A percentile compares a stretch with the other conserved stretches of the same genome.
Evolutionary conservation across 2,888 invertebrate species (phyloP).

Genomic region (Nemotelus nigrinus): DNA sequence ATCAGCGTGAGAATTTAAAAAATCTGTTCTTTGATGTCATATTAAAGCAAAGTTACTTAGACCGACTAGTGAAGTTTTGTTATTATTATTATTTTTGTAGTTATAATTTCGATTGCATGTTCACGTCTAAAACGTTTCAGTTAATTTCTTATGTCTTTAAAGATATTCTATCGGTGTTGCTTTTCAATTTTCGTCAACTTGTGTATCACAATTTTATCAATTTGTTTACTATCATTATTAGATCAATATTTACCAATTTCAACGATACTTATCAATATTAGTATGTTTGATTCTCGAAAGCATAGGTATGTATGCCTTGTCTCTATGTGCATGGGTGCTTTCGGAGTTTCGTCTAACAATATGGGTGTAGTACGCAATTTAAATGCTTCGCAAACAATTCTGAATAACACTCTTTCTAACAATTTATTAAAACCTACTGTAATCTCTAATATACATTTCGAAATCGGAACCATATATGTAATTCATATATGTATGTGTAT

Average conservation of each 20-base stretch:
- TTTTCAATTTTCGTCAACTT: constrained; percentile 35
- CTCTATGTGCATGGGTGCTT: constrained; percentile 4
- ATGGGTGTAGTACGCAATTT: constrained; percentile 5
- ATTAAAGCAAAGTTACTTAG: constrained; percentile 7
- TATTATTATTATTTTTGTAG: no score
- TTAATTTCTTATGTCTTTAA: constrained; percentile 24
- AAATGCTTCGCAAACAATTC: constrained; percentile 31
- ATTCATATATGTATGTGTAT: constrained; percentile 22
- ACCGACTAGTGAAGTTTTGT: no score
- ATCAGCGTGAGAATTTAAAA: no score
- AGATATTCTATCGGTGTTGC: constrained; percentile 42
- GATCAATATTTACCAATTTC: background rate
- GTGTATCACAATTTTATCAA: constrained; percentile 44
- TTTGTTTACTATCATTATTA: constrained; percentile 9
- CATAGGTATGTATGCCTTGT: background rate
- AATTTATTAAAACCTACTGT: constrained; percentile 39
- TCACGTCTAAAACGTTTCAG: constrained; percentile 23
- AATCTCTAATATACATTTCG: constrained; percentile 33
- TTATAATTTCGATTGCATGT: constrained; percentile 30
- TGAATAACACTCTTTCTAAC: constrained; percentile 36
- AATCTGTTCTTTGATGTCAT: background rate
- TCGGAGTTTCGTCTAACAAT: background rate
- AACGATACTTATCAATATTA: background rate
- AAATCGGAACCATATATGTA: constrained; percentile 34
- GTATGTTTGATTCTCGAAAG: constrained; percentile 12